These are phyloP conservation scores for Ichneumoninae sp. DNA, from an alignment of 2,888 invertebrate species.

Conservation along the genomic window DNA sequence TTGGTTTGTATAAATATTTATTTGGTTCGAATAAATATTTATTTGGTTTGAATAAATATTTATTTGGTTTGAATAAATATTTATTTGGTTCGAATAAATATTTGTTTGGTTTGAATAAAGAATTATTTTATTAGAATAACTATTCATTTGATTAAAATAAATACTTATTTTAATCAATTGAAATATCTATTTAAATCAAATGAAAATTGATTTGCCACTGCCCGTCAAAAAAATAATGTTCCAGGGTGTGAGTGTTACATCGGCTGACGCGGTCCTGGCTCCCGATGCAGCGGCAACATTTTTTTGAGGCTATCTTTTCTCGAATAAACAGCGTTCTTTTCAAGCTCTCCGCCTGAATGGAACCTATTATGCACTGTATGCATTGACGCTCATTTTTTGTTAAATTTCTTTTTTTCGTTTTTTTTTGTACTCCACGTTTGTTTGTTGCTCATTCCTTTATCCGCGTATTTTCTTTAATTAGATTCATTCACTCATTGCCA, in stretches of 20 bases:
- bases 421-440: neutral
- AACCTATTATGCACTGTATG: neutral
- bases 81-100: neutral
- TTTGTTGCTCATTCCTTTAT: constrained; percentile 3
- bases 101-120: too few relatives aligned
- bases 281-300: neutral
- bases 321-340: neutral
- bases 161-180: too few relatives aligned
- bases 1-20: too few relatives aligned
- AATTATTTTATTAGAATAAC: too few relatives aligned
- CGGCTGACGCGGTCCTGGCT: too few relatives aligned
- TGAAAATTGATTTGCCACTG: too few relatives aligned
- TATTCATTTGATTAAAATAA: too few relatives aligned
- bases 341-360: neutral
- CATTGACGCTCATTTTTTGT: neutral
- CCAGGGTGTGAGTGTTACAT: neutral
- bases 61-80: too few relatives aligned
- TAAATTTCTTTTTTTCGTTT: neutral
- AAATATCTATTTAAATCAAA: too few relatives aligned
- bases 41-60: too few relatives aligned
- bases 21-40: too few relatives aligned
- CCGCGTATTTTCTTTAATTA: constrained; percentile 43
- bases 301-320: neutral
- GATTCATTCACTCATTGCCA: constrained; percentile 54
- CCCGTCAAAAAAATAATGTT: too few relatives aligned